Evolutionary conservation across 2,888 invertebrate species (phyloP).

Genomic region (Callyntrura guangdongensis): DNA sequence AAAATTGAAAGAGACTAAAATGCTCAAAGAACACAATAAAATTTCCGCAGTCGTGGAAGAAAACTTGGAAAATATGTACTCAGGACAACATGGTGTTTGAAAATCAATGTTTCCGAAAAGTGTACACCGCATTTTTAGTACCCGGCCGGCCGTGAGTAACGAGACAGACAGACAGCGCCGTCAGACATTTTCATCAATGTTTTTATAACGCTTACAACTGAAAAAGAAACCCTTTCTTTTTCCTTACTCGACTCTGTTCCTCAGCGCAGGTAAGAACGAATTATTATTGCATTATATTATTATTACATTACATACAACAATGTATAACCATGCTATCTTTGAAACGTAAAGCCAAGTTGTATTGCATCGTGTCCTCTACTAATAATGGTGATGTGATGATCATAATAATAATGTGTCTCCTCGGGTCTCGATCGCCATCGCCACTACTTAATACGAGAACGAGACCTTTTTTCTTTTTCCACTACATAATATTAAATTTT

Average conservation of each 20-base stretch:
- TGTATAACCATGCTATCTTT: background rate
- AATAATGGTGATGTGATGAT: background rate
- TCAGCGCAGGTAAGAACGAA: conserved; percentile 8
- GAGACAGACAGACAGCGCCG: background rate
- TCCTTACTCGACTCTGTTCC: background rate
- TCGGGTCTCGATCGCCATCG: background rate
- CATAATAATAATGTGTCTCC: background rate
- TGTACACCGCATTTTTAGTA: too few relatives aligned
- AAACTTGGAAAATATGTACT: too few relatives aligned
- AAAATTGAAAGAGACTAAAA: too few relatives aligned
- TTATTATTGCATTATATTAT: background rate
- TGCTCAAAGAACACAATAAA: too few relatives aligned
- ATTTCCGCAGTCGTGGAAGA: too few relatives aligned
- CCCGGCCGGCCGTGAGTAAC: background rate
- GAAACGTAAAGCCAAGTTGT: conserved; percentile 5
- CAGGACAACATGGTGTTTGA: too few relatives aligned
- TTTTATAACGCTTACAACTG: background rate
- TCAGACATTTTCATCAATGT: too few relatives aligned
- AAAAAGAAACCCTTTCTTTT: conserved; percentile 44
- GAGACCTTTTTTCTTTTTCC: conserved; percentile 13
- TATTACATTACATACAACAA: conserved; percentile 11
- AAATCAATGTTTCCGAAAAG: too few relatives aligned
- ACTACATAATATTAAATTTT: background rate
- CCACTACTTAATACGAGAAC: background rate
- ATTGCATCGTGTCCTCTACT: background rate